Base-by-base conservation (phyloP, 2,888 invertebrate genomes). In the Stenoptilia bipunctidactyla region DNA sequence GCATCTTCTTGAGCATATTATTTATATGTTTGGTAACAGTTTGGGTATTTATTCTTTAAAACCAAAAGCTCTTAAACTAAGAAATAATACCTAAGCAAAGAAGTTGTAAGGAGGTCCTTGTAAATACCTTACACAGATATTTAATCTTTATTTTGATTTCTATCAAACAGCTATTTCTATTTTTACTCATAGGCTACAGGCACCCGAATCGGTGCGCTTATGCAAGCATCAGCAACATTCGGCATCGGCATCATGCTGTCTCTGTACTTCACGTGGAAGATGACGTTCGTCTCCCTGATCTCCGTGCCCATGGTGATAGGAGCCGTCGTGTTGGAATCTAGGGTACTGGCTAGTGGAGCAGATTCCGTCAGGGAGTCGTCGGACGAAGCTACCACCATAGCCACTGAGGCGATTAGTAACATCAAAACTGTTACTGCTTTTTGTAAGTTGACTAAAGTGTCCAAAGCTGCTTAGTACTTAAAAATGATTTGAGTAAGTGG, bases 341-440 rank as follows among this genome's bases (percentile, higher is more conserved):
- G 85, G 15, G 85, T 89, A 41, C 82, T 90, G 57, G 83, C 87
- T 9, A 85, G 86, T 0, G 89, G 88, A 27, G 83, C 87, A 1
- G 59, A 84, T 1, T 68, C 82, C 1, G 89, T 91, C 45, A 85
- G 90, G 43, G 66, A 71, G 38, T 89, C 90, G 0, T 85, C 90
- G 14, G 89, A 92, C 52, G 73, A 71, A 25, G 90, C 91, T 0
- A 89, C 89, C 0, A 89, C 89, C 37, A 88, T 92, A 13, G 92
- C 92, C 0, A 88, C 91, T 0, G 92, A 92, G 51, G 91, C 91
- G 0, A 91, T 92, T 36, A 80, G 87, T 4, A 90, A 92, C 52
- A 90, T 92, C 15, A 82, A 90, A 33, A 92, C 92, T 0, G 88
- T 91, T 3, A 86, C 87, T 1, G 89, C 90, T 41, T 80, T 91